Conservation (phyloP, 2,113 vertebrate species). For the Megalops atlanticus region DNA sequence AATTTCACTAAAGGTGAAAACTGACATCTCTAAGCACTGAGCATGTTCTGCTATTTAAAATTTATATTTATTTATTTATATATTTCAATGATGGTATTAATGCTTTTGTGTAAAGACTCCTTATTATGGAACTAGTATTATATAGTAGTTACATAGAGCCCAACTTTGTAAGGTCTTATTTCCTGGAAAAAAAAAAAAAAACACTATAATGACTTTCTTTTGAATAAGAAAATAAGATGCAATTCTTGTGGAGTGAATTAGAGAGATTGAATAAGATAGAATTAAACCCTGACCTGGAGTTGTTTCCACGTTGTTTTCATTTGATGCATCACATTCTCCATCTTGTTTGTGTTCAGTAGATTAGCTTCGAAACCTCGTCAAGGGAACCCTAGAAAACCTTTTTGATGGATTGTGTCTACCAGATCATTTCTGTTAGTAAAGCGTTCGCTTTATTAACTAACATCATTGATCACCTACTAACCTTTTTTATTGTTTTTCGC, state of each 20-base stretch:
- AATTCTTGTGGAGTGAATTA: neutral
- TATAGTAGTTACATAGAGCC: neutral
- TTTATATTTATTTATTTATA: neutral
- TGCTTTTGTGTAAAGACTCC: neutral
- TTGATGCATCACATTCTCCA: constrained; percentile 7
- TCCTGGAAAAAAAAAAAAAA: neutral
- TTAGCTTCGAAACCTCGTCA: constrained; percentile 9
- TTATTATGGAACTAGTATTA: neutral
- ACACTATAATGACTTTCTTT: neutral
- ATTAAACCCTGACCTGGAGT: neutral
- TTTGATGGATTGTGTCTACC: constrained; percentile 44
- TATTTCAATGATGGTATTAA: neutral
- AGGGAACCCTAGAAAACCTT: constrained; percentile 36
- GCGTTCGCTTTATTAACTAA: constrained; percentile 51
- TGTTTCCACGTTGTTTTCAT: constrained; percentile 10
- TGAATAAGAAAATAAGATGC: neutral
- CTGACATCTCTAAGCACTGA: neutral
- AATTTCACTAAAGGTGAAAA: neutral
- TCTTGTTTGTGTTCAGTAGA: constrained; percentile 31
- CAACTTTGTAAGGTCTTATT: neutral
- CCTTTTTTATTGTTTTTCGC: constrained; percentile 70
- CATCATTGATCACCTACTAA: constrained; percentile 60
- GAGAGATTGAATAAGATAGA: no score
- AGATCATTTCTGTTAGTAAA: constrained; percentile 57
- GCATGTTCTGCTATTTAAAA: neutral